Evolutionary conservation across 1,140 invertebrate species (phyloP).

Genomic region (Drosophila fuyamai): DNA sequence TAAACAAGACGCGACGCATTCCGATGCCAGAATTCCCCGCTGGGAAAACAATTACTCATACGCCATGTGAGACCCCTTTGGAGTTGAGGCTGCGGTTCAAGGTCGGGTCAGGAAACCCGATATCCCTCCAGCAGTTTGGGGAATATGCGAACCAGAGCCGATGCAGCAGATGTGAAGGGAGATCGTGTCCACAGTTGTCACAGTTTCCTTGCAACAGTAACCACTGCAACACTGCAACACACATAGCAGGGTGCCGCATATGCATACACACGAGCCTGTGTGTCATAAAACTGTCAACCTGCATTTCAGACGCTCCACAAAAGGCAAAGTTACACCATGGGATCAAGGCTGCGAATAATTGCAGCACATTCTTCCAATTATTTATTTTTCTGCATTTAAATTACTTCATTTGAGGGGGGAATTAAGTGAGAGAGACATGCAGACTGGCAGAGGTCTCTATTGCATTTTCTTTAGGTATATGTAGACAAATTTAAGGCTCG

Average conservation of each 20-base stretch:
- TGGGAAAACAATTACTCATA: constrained; percentile 31
- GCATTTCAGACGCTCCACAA: constrained; percentile 71
- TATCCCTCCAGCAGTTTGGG: constrained; percentile 3
- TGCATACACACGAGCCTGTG: constrained; percentile 23
- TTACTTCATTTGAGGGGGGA: constrained; percentile 25
- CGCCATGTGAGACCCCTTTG: constrained; percentile 18
- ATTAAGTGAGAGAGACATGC: not conserved
- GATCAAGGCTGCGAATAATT: constrained; percentile 26
- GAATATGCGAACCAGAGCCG: constrained; percentile 31
- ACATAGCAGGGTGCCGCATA: constrained; percentile 7
- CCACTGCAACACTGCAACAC: constrained; percentile 3
- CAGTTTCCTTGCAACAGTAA: constrained; percentile 33
- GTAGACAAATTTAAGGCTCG: not conserved
- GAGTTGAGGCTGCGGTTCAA: constrained; percentile 24
- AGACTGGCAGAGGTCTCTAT: not conserved
- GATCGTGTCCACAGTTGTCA: constrained; percentile 37
- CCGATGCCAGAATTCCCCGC: not conserved
- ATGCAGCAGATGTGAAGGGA: constrained; percentile 1
- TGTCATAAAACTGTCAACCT: constrained; percentile 80
- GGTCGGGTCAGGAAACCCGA: constrained; percentile 21
- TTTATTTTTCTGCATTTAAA: constrained; percentile 38
- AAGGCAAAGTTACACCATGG: constrained; percentile 60
- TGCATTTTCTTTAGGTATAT: constrained; percentile 1
- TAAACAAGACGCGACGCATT: constrained; percentile 53
- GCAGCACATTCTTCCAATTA: constrained; percentile 18